phyloP scores from a whole-genome alignment of 2,113 vertebrate genomes.

The Dinomys branickii region DNA sequence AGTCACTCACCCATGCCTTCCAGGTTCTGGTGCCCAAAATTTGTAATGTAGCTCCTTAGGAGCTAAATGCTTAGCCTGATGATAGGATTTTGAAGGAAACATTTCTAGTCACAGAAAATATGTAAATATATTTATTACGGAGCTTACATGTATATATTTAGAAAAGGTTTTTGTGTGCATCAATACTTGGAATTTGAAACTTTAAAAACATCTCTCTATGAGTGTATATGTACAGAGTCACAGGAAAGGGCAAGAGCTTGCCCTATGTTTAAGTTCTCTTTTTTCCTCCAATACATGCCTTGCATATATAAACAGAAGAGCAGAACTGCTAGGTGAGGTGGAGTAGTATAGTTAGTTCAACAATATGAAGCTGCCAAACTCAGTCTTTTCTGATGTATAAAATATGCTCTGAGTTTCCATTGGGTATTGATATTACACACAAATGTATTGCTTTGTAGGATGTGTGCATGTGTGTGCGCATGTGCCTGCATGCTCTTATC shows the following conservation, averaged over 20 bases:
- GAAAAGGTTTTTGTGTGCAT: background rate
- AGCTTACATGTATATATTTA: background rate
- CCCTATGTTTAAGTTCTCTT: background rate
- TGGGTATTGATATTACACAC: background rate
- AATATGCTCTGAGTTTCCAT: background rate
- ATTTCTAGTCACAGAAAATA: background rate
- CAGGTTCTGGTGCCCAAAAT: background rate
- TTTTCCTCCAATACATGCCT: background rate
- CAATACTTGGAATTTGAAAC: constrained; percentile 22
- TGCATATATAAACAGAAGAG: background rate
- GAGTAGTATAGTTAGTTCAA: background rate
- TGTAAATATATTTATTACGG: background rate
- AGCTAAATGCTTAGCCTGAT: background rate
- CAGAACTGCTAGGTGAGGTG: background rate
- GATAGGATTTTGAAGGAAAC: constrained; percentile 8
- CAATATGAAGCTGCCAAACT: background rate
- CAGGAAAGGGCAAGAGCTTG: background rate
- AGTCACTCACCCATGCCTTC: background rate
- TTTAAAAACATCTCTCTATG: constrained; percentile 18
- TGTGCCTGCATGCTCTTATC: background rate
- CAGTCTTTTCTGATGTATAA: background rate
- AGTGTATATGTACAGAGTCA: background rate
- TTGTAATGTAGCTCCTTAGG: background rate
- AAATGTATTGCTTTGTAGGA: background rate
- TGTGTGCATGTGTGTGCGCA: background rate